These are phyloP conservation scores for Drosophila koepferae DNA, from an alignment of 2,888 invertebrate genomes.

Conservation along the genomic window DNA sequence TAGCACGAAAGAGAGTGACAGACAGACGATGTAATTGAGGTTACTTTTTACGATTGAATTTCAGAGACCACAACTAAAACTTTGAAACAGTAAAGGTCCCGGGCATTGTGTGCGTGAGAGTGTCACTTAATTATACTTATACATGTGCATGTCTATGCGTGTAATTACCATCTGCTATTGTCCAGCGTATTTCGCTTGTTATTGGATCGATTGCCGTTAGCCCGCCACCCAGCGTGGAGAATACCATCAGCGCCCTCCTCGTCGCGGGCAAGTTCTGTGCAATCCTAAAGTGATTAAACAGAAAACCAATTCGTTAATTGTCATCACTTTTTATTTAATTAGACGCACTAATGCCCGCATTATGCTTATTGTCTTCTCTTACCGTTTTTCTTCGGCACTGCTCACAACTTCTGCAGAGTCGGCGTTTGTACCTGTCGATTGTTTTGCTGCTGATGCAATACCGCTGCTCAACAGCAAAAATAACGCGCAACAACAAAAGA, in stretches of 20 bases:
- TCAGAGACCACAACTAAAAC: conserved; percentile 22
- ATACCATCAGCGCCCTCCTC: conserved; percentile 92
- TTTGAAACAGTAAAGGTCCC: conserved; percentile 14
- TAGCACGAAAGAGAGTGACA: conserved; percentile 24
- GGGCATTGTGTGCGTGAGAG: neutral
- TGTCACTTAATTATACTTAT: conserved; percentile 14
- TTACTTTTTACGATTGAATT: conserved; percentile 46
- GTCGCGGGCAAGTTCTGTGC: conserved; percentile 89
- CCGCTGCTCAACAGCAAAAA: conserved; percentile 62
- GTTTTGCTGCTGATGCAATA: conserved; percentile 73
- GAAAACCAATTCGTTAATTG: conserved; percentile 40
- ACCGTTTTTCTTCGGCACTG: conserved; percentile 66
- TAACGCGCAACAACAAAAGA: conserved; percentile 64
- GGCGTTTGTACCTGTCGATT: conserved; percentile 42
- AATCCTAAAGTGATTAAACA: conserved; percentile 79
- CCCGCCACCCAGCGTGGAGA: conserved; percentile 97
- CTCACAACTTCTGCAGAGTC: conserved; percentile 78
- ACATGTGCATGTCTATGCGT: conserved; percentile 17
- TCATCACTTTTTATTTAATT: conserved; percentile 28
- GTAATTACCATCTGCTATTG: conserved; percentile 93
- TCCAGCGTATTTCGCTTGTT: conserved; percentile 95
- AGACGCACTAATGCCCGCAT: conserved; percentile 30
- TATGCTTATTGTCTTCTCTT: conserved; percentile 25
- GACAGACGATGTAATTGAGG: conserved; percentile 45
- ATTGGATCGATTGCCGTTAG: conserved; percentile 95